Conservation (phyloP, 2,888 invertebrate species). For the Pachydiplax longipennis region DNA sequence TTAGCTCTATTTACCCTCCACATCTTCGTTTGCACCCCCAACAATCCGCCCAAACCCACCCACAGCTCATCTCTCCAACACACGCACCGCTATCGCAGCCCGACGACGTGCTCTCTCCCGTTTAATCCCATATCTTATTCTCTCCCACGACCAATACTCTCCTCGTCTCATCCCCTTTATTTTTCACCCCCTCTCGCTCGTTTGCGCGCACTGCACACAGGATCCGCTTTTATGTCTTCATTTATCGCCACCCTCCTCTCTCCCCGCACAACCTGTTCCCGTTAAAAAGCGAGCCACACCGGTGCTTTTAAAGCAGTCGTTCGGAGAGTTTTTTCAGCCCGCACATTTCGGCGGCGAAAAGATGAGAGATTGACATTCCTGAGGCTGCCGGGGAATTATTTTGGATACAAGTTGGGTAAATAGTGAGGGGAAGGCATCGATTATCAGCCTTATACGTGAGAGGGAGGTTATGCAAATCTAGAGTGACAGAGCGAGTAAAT, state of each 20-base stretch:
- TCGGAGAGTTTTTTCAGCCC: background rate
- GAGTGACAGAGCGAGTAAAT: no score
- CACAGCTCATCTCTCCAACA: no score
- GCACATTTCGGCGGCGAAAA: background rate
- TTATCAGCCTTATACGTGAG: no score
- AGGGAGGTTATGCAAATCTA: no score
- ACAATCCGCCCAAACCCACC: background rate
- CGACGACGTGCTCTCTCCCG: background rate
- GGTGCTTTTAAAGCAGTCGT: background rate
- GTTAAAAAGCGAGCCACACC: background rate
- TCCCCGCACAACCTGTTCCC: background rate
- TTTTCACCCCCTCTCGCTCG: background rate
- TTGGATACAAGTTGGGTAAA: background rate
- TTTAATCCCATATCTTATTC: background rate
- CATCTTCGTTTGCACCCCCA: background rate
- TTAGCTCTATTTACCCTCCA: background rate
- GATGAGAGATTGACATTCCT: background rate
- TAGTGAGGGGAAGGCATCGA: no score
- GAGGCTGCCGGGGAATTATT: background rate
- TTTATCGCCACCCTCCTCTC: background rate
- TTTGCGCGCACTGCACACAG: background rate
- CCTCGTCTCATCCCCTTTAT: background rate
- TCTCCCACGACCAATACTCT: background rate
- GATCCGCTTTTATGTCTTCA: background rate
- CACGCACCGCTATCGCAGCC: background rate